Percentiles rank a stretch among this genome's conserved stretches.
Conservation (phyloP, 2,888 invertebrate species). For the Aspidiotus destructor region DNA sequence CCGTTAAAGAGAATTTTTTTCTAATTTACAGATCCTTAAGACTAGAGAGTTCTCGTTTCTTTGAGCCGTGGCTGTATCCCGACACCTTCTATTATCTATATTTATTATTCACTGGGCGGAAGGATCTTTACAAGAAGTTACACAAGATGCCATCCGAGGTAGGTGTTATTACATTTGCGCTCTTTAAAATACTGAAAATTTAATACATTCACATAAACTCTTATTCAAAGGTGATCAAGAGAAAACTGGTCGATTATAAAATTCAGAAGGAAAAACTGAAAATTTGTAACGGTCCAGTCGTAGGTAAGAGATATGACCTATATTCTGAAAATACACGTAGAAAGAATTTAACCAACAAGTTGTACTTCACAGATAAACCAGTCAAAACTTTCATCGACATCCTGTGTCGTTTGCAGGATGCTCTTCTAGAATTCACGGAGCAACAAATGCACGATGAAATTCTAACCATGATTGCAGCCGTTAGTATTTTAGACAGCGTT, state of each 20-base stretch:
- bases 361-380: slow-evolving; percentile 8
- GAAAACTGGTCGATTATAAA: slow-evolving; percentile 4
- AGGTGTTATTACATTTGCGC: background rate
- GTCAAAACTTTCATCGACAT: slow-evolving; percentile 7
- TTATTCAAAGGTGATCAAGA: background rate
- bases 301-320: no score
- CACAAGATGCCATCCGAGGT: slow-evolving; percentile 35
- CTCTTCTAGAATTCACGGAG: slow-evolving; percentile 9
- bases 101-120: slow-evolving; percentile 34
- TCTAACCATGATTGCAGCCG: slow-evolving; percentile 16
- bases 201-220: no score
- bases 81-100: slow-evolving; percentile 35
- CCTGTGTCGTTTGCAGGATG: slow-evolving; percentile 5
- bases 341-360: no score
- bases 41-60: slow-evolving; percentile 36
- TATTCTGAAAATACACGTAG: no score
- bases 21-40: slow-evolving; percentile 35
- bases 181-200: no score
- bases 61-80: slow-evolving; percentile 36
- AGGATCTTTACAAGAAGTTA: slow-evolving; percentile 35
- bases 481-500: background rate
- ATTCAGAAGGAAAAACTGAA: background rate
- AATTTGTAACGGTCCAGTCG: no score
- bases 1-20: no score
- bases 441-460: slow-evolving; percentile 11